Base-by-base conservation (phyloP, 2,797 vertebrate species). In the Phalanger gymnotis region DNA sequence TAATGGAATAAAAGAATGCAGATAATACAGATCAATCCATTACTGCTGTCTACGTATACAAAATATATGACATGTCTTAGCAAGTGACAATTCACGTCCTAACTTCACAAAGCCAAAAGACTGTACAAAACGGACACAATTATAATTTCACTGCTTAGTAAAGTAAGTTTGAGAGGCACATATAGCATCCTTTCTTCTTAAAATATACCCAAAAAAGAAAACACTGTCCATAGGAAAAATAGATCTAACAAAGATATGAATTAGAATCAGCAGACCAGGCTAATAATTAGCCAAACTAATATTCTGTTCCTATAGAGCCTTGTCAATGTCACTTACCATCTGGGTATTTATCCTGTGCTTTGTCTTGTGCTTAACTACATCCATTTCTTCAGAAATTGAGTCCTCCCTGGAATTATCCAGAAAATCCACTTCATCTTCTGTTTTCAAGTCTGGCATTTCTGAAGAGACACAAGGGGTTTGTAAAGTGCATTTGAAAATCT, bases 381-480 rank as follows among this genome's bases (percentile, higher is more conserved):
- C 90, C 57, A 54, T 90, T 95, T 96, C 98, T 40, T 97, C 97
- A 0, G 13, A 40, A 34, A 96, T 53, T 1, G 92, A 1, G 0
- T 91, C 91, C 53, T 57, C 61, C 0, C 54, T 0, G 0, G 0
- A 0, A 0, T 53, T 94, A 90, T 96, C 98, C 93, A 81, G 92
- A 98, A 98, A 98, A 97, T 98, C 98, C 96, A 98, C 98, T 91
- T 98, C 98, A 0, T 99, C 98, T 91, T 98, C 98, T 13, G 97
- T 97, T 97, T 98, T 98, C 95, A 96, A 96, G 93, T 97, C 98
- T 57, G 97, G 27, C 90, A 96, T 98, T 97, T 99, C 99, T 99
- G 97, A 96, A 96, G 94, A 96, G 96, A 98, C 93, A 97, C 61
- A 98, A n/a, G 54, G 40, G 58, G 55, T 95, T 14, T 56, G 30